Evolutionary conservation across 2,113 vertebrate species (phyloP).

Genomic region (Phylloscopus trochilus): DNA sequence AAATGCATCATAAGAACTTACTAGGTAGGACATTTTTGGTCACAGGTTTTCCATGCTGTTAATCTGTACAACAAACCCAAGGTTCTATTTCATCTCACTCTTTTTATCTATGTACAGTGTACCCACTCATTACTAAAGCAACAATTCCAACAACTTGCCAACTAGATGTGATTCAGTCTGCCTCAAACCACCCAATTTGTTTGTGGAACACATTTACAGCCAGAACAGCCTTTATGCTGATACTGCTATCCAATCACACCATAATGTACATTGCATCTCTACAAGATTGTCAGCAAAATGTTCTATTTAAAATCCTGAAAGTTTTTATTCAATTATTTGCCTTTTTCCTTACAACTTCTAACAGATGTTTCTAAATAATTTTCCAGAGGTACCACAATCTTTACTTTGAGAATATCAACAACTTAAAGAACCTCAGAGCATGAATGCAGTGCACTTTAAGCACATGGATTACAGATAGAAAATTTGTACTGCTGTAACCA

Average conservation of each 20-base stretch:
- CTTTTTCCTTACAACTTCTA: conserved; percentile 44
- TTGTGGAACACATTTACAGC: not conserved
- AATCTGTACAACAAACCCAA: not conserved
- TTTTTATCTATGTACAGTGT: not conserved
- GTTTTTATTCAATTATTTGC: not conserved
- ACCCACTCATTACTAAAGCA: not conserved
- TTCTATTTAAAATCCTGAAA: not conserved
- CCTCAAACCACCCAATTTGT: not conserved
- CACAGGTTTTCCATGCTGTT: not conserved
- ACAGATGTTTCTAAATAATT: conserved; percentile 20
- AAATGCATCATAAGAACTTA: not conserved
- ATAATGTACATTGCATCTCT: not conserved
- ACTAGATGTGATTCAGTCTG: not conserved
- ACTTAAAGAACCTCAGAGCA: conserved; percentile 38
- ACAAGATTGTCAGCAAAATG: not conserved
- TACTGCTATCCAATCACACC: not conserved
- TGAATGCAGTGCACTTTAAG: not conserved
- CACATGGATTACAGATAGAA: conserved; percentile 19
- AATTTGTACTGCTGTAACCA: not conserved
- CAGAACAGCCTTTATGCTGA: not conserved
- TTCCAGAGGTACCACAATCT: conserved; percentile 34
- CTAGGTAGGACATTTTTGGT: not conserved
- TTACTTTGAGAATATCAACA: conserved; percentile 55
- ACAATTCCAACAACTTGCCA: not conserved
- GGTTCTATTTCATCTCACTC: not conserved